Evolutionary conservation across 2,888 invertebrate species (phyloP), one percentile per base, ranked within the genome.

Genomic region (Nymphalis c-album): DNA sequence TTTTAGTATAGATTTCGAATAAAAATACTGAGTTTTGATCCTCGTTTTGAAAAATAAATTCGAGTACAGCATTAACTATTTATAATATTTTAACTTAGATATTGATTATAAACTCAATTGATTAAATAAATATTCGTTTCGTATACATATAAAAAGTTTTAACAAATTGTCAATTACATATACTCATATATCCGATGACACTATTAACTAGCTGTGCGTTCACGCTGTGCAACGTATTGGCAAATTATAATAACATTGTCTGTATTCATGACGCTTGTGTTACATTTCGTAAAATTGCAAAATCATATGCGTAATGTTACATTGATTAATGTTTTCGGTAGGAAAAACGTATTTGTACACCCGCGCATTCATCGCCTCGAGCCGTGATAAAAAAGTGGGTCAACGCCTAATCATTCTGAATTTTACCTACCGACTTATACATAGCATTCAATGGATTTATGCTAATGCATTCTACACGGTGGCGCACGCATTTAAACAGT

Each of bases 401-500:
- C 86, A 84, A 73, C 82, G 81, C 83, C 86, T 86, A 84, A 88
- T 87, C 88, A 90, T 85, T 81, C 80, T 83, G 79, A 82, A 85
- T 83, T 83, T 79, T 78, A 85, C 85, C 68, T 71, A 71, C 65
- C 63, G 87, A 86, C 82, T 86, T 85, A 85, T 84, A 80, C 84
- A 80, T 81, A 78, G 79, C 75, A 84, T 82, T 78, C 83, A 82
- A 84, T 85, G 82, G 80, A 85, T 86, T 85, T 82, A 85, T 85
- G 81, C 69, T 80, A 84, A 86, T 84, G 73, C 78, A 80, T 67
- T 53, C 64, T 57, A 69, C 68, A 71, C 73, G 75, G 35, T 53
- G 74, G 17, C 77, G 76, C 77, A 75, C 75, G 74, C 71, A 70
- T 74, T 73, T 47, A 8, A 59, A 50, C 48, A 57, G 26, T 40